Conservation (phyloP, 2,113 vertebrate genomes). For the Riparia riparia region DNA sequence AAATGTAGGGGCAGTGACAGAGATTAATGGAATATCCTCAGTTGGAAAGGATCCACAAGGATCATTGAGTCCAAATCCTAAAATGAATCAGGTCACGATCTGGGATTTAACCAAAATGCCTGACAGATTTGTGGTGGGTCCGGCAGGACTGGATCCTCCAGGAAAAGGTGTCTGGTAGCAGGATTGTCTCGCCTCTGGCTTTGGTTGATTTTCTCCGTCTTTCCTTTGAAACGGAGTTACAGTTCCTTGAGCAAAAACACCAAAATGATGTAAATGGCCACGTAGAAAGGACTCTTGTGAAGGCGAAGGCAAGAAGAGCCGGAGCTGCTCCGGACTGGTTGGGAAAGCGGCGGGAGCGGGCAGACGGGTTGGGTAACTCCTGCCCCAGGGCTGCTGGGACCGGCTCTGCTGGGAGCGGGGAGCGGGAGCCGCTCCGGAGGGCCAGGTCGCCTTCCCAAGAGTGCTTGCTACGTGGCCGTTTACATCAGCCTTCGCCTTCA, state of each 20-base stretch:
- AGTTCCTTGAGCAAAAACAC: background rate
- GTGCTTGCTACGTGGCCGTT: no score
- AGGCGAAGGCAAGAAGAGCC: background rate
- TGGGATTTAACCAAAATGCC: rapidly evolving
- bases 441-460: no score
- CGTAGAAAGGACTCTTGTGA: background rate
- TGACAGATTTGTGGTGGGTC: background rate
- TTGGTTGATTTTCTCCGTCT: background rate
- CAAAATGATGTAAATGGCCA: background rate
- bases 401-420: constrained; percentile 13
- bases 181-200: background rate
- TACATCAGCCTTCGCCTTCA: no score
- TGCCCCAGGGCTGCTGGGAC: constrained; percentile 31
- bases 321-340: background rate
- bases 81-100: background rate
- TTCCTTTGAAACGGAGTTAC: background rate
- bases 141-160: background rate
- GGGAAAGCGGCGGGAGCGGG: constrained; percentile 36
- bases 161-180: background rate
- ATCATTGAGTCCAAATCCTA: background rate
- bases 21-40: background rate
- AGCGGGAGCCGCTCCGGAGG: background rate
- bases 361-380: constrained; percentile 48
- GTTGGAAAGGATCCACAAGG: background rate
- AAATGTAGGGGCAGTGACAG: background rate